These are phyloP conservation scores for Chaenogobius annularis DNA, from an alignment of 2,113 vertebrate species.

Conservation along the genomic window DNA sequence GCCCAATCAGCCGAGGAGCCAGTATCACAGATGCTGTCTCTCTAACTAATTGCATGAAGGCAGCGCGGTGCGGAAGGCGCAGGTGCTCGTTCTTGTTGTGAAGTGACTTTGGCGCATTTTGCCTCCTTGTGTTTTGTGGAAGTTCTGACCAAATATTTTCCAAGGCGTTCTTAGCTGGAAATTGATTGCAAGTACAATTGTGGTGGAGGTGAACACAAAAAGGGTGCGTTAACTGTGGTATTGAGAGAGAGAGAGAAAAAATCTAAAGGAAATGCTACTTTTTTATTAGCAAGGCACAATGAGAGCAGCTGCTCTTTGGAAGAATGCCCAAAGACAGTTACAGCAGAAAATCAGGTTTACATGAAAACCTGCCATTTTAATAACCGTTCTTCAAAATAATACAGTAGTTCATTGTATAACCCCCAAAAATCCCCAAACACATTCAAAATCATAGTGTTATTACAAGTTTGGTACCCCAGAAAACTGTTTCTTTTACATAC, in stretches of 20 bases:
- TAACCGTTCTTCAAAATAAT: slow-evolving; percentile 8
- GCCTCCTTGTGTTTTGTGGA: slow-evolving; percentile 20
- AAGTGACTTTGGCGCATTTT: slow-evolving; percentile 22
- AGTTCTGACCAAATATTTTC: slow-evolving; percentile 32
- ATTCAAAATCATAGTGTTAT: slow-evolving; percentile 4
- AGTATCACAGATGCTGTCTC: slow-evolving; percentile 56
- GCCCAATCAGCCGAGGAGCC: slow-evolving; percentile 47
- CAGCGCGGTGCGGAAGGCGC: slow-evolving; percentile 22
- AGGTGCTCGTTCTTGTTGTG: slow-evolving; percentile 40
- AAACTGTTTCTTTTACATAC: no score
- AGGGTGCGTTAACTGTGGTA: slow-evolving; percentile 9
- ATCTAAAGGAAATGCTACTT: slow-evolving; percentile 33
- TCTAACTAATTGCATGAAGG: slow-evolving; percentile 45
- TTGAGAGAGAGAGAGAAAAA: slow-evolving; percentile 25
- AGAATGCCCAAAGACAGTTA: slow-evolving; percentile 26
- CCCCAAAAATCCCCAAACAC: neutral
- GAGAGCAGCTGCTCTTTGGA: slow-evolving; percentile 45
- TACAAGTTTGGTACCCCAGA: neutral
- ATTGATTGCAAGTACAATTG: slow-evolving; percentile 15
- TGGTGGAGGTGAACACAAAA: slow-evolving; percentile 14
- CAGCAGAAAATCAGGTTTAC: slow-evolving; percentile 42
- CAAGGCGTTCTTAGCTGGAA: slow-evolving; percentile 3
- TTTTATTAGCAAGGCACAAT: slow-evolving; percentile 46
- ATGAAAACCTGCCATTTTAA: slow-evolving; percentile 4
- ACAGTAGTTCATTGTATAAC: slow-evolving; percentile 22